Evolutionary conservation across 2,113 vertebrate genomes (phyloP).

Genomic region (Aplodontia rufa): DNA sequence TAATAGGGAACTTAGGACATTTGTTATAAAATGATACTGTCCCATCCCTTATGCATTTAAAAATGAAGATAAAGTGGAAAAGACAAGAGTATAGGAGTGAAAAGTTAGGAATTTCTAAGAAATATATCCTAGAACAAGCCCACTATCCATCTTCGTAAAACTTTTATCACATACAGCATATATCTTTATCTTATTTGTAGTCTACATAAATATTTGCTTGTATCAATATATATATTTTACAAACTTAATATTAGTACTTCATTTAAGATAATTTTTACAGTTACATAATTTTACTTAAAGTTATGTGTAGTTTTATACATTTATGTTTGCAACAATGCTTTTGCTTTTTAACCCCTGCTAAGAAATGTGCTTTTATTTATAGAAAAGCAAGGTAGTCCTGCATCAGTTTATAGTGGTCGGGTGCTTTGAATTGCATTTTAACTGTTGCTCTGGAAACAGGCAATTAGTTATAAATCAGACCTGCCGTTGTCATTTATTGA

Average conservation of each 20-base stretch:
- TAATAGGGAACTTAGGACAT: background rate
- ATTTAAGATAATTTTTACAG: background rate
- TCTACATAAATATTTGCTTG: background rate
- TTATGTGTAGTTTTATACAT: background rate
- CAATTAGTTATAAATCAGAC: slow-evolving; percentile 59
- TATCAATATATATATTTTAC: background rate
- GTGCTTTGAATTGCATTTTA: slow-evolving; percentile 54
- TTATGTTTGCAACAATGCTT: background rate
- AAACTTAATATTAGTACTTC: background rate
- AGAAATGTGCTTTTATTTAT: slow-evolving; percentile 15
- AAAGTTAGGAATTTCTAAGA: background rate
- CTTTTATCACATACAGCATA: background rate
- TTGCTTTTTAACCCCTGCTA: background rate
- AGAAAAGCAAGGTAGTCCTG: background rate
- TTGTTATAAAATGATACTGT: background rate
- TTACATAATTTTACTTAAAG: background rate
- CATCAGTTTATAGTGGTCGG: background rate
- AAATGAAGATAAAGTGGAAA: background rate
- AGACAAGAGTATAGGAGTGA: background rate
- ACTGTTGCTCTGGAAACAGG: slow-evolving; percentile 56
- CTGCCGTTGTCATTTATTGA: slow-evolving; percentile 73
- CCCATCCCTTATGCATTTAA: background rate
- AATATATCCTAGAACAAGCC: background rate
- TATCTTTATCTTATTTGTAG: background rate
- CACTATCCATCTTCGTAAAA: background rate